Conservation (phyloP, 2,113 vertebrate genomes). For the Orycteropus afer region DNA sequence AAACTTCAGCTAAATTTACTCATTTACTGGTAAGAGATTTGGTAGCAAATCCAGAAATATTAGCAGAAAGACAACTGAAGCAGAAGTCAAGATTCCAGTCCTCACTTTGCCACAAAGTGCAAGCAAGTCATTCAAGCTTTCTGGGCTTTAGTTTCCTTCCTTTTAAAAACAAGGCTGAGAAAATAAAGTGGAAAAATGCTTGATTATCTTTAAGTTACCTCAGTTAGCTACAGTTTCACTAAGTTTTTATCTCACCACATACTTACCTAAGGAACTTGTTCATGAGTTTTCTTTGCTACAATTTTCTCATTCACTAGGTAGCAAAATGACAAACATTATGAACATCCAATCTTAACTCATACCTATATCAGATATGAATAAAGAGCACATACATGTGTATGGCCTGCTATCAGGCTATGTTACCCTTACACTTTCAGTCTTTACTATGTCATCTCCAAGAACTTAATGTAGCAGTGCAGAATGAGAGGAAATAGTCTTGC, state of each 20-base stretch:
- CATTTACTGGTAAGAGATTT: slow-evolving; percentile 7
- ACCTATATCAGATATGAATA: not conserved
- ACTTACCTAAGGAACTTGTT: slow-evolving; percentile 23
- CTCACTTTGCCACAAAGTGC: not conserved
- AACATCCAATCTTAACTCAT: not conserved
- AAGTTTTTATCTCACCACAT: not conserved
- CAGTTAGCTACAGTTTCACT: slow-evolving; percentile 37
- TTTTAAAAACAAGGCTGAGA: slow-evolving; percentile 44
- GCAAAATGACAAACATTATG: slow-evolving; percentile 19
- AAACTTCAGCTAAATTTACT: slow-evolving; percentile 25
- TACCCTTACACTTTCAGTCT: not conserved
- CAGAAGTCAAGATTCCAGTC: slow-evolving; percentile 1
- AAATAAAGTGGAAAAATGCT: not conserved
- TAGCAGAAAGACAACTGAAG: not conserved
- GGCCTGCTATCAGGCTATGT: not conserved
- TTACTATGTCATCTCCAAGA: not conserved
- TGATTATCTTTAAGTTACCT: slow-evolving; percentile 22
- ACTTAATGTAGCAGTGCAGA: not conserved
- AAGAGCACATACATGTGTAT: not conserved
- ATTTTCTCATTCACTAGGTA: slow-evolving; percentile 21
- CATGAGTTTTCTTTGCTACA: slow-evolving; percentile 29
- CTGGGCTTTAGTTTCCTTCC: not conserved
- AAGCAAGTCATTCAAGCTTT: slow-evolving; percentile 16
- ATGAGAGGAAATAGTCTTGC: slow-evolving; percentile 1
- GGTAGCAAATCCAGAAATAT: slow-evolving; percentile 14